phyloP scores from a whole-genome alignment of 1,140 invertebrate species.

The Teleogryllus occipitalis region DNA sequence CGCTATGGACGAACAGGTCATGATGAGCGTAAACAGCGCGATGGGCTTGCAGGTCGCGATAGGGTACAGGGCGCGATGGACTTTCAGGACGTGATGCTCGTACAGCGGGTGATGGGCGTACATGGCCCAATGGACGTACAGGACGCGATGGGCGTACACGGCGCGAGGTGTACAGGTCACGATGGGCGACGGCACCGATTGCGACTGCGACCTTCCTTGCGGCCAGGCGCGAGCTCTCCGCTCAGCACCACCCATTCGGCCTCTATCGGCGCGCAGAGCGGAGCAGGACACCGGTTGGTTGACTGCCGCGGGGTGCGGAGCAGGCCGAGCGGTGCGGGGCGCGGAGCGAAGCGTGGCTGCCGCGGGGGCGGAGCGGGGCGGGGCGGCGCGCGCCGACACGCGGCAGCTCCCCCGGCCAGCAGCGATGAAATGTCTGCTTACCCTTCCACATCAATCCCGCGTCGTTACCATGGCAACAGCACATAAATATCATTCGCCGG shows the following conservation, averaged over 20 bases:
- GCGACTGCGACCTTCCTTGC: not conserved
- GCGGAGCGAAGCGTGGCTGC: not conserved
- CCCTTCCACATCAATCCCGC: not conserved
- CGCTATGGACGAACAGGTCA: no score
- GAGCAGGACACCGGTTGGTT: not conserved
- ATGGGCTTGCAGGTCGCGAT: no score
- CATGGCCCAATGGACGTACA: no score
- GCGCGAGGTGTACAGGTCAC: no score
- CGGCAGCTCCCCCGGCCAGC: constrained; percentile 4
- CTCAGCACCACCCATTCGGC: not conserved
- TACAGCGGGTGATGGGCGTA: no score
- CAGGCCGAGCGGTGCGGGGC: not conserved
- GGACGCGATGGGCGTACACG: no score
- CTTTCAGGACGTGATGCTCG: no score
- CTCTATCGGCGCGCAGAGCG: not conserved
- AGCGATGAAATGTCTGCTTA: constrained; percentile 15
- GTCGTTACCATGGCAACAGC: constrained; percentile 11
- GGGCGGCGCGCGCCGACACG: not conserved
- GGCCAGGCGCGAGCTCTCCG: not conserved
- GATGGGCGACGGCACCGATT: no score
- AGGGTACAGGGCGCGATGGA: no score
- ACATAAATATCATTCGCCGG: constrained; percentile 16
- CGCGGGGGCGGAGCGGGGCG: no score
- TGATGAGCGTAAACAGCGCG: no score
- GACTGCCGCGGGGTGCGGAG: not conserved